Evolutionary conservation across 2,113 vertebrate species (phyloP).

Genomic region (Ciconia boyciana): DNA sequence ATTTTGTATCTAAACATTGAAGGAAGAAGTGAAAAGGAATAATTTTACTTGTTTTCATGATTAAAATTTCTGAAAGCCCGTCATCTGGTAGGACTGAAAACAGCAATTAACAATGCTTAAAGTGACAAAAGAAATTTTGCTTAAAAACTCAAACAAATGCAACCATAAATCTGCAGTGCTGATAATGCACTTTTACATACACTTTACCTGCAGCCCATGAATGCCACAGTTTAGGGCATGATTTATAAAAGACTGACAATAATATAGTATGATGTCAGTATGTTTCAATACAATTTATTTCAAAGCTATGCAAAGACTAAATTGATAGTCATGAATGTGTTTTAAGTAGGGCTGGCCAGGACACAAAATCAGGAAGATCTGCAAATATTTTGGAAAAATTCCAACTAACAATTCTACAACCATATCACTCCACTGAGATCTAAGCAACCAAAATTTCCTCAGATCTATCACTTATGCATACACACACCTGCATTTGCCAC

Average conservation of each 20-base stretch:
- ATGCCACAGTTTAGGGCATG: neutral
- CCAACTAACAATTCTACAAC: neutral
- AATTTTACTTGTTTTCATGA: neutral
- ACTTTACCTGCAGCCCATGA: neutral
- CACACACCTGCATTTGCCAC: neutral
- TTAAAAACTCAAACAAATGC: neutral
- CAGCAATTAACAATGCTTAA: neutral
- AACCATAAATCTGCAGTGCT: neutral
- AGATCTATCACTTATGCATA: neutral
- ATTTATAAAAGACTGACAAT: neutral
- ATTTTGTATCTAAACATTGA: conserved; percentile 13
- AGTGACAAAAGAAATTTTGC: neutral
- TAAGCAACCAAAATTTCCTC: neutral
- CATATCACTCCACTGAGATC: too few species aligned
- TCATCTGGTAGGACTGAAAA: neutral
- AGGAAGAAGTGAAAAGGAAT: neutral
- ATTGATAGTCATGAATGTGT: neutral
- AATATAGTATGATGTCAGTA: neutral
- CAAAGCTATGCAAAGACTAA: neutral
- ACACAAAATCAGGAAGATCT: neutral
- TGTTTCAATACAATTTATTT: neutral
- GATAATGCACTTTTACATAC: neutral
- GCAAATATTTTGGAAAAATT: neutral
- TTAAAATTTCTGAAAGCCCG: neutral
- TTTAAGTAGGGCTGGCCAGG: neutral